Conservation (phyloP, 2,797 vertebrate species). For the Galaxias olidus region DNA sequence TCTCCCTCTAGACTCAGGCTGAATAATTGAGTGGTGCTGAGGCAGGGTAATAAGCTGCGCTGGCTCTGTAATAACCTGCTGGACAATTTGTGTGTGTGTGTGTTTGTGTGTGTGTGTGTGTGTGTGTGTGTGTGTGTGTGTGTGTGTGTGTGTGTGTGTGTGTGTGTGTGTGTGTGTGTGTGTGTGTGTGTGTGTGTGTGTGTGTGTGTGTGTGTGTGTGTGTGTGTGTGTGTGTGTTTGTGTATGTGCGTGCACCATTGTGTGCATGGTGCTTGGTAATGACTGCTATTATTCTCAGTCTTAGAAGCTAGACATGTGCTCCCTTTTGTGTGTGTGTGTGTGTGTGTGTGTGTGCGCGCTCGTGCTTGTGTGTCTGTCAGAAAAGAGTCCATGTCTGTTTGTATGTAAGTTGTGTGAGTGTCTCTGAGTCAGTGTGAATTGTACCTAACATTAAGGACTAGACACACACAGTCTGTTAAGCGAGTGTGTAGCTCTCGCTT, state of each 20-base stretch:
- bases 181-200: neutral
- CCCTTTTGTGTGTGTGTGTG: slow-evolving; percentile 4
- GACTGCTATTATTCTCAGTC: neutral
- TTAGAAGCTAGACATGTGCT: too few relatives aligned
- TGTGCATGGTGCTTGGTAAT: neutral
- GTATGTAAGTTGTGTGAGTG: too few relatives aligned
- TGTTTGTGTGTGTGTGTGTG: slow-evolving; percentile 25
- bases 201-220: slow-evolving; percentile 9
- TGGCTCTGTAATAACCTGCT: slow-evolving; percentile 70
- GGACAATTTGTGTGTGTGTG: slow-evolving; percentile 56
- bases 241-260: neutral
- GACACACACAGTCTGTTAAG: too few relatives aligned
- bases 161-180: slow-evolving; percentile 12
- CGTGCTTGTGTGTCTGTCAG: slow-evolving; percentile 24
- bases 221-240: slow-evolving; percentile 12
- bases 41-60: slow-evolving; percentile 67
- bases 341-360: slow-evolving; percentile 11
- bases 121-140: slow-evolving; percentile 10
- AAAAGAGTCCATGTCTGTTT: too few relatives aligned
- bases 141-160: slow-evolving; percentile 11
- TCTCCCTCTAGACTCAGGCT: slow-evolving; percentile 67
- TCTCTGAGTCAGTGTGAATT: too few relatives aligned
- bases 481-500: too few relatives aligned
- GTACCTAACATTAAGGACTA: too few relatives aligned
- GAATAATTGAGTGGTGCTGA: slow-evolving; percentile 77